A percentile compares a stretch with the other conserved stretches of the same genome.
Evolutionary conservation across 2,888 invertebrate species (phyloP).

Genomic region (Thera obeliscata): DNA sequence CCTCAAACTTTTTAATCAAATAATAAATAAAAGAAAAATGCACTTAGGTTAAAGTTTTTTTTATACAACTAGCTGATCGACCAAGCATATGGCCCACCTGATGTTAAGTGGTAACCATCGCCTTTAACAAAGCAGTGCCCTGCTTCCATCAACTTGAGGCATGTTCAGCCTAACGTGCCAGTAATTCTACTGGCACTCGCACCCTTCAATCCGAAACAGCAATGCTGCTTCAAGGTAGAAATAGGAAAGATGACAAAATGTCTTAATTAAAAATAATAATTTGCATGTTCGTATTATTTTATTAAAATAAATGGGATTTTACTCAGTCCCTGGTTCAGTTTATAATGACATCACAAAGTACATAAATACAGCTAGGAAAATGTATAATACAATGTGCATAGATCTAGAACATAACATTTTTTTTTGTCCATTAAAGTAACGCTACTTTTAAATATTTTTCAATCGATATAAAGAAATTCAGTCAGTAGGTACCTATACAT

Average conservation of each 20-base stretch:
- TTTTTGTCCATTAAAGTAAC: neutral
- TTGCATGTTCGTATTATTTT: neutral
- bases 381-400: neutral
- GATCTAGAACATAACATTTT: neutral
- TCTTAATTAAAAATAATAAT: neutral
- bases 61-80: no score
- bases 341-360: neutral
- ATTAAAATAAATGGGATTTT: constrained; percentile 3
- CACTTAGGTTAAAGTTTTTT: no score
- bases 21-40: no score
- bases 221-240: no score
- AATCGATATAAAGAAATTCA: neutral
- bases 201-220: no score
- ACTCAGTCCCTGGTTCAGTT: neutral
- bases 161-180: no score
- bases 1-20: neutral
- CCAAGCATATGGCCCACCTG: no score
- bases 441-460: neutral
- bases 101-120: no score
- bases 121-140: no score
- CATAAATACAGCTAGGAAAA: neutral
- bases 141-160: no score
- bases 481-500: neutral
- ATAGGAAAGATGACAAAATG: no score
- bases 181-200: no score